These are phyloP conservation scores for Phymastichus coffea DNA, from an alignment of 1,140 invertebrate genomes.

Conservation along the genomic window DNA sequence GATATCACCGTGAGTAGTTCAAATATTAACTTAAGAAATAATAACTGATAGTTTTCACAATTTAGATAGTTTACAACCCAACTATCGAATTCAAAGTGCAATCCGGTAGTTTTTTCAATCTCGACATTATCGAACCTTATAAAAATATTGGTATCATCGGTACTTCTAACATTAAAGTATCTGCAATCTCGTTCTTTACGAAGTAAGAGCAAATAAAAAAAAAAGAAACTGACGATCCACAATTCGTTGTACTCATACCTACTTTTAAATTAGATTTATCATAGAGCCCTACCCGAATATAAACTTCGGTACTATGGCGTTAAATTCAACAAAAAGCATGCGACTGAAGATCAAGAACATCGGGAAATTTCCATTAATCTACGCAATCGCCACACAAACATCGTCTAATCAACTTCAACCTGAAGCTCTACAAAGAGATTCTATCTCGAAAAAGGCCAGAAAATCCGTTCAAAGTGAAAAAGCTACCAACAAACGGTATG, in stretches of 20 bases:
- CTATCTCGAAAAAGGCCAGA: not conserved
- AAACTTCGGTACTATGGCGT: conserved; percentile 36
- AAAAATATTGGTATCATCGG: conserved; percentile 33
- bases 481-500: not conserved
- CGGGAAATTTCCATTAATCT: conserved; percentile 38
- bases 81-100: conserved; percentile 38
- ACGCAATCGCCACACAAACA: conserved; percentile 23
- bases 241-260: not conserved
- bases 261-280: conserved; percentile 29
- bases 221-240: no score
- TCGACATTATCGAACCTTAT: conserved; percentile 35
- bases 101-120: conserved; percentile 36
- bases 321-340: conserved; percentile 35
- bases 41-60: no score
- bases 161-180: conserved; percentile 39
- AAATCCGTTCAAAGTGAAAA: not conserved
- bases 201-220: no score
- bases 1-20: conserved; percentile 29
- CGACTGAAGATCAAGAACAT: conserved; percentile 41
- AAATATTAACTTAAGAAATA: conserved; percentile 9
- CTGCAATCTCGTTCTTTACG: conserved; percentile 37
- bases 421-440: no score
- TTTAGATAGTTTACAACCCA: conserved; percentile 38
- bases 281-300: conserved; percentile 36
- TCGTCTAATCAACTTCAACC: not conserved